Percentiles rank a stretch among this genome's conserved stretches.
Evolutionary conservation across 2,888 invertebrate species (phyloP).

Genomic region (Himalopsyche tibetana): DNA sequence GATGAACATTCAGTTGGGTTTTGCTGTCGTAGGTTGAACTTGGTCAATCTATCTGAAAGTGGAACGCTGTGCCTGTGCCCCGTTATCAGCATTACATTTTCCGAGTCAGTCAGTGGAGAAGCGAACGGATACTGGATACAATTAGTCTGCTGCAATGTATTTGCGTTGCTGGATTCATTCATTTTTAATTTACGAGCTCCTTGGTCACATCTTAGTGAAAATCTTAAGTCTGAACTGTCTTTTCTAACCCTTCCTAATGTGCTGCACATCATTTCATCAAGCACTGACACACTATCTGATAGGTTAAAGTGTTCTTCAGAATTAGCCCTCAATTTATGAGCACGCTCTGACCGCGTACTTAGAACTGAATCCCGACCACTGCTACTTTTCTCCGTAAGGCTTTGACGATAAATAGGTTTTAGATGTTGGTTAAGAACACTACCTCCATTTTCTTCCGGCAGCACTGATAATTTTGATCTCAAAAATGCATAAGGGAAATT

Average conservation of each 20-base stretch:
- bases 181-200: constrained; percentile 46
- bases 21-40: constrained; percentile 72
- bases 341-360: constrained; percentile 63
- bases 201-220: constrained; percentile 54
- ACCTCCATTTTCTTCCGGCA: constrained; percentile 83
- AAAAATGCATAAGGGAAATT: constrained; percentile 87
- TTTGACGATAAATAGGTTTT: constrained; percentile 75
- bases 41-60: constrained; percentile 74
- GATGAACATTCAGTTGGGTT: constrained; percentile 73
- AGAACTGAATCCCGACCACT: constrained; percentile 73
- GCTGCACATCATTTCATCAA: constrained; percentile 74
- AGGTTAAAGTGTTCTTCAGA: constrained; percentile 78
- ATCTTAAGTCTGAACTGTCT: constrained; percentile 58
- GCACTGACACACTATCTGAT: constrained; percentile 74
- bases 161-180: constrained; percentile 44
- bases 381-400: constrained; percentile 74
- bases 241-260: constrained; percentile 66
- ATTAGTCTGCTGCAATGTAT: constrained; percentile 39
- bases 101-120: constrained; percentile 72
- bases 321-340: constrained; percentile 73
- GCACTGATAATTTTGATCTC: constrained; percentile 84
- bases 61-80: constrained; percentile 76
- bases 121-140: constrained; percentile 51
- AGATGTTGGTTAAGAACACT: constrained; percentile 75
- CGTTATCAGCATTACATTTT: constrained; percentile 76